phyloP scores from a whole-genome alignment of 35 echinoderm and acorn worm genomes.

The Ophioderma brevispina region DNA sequence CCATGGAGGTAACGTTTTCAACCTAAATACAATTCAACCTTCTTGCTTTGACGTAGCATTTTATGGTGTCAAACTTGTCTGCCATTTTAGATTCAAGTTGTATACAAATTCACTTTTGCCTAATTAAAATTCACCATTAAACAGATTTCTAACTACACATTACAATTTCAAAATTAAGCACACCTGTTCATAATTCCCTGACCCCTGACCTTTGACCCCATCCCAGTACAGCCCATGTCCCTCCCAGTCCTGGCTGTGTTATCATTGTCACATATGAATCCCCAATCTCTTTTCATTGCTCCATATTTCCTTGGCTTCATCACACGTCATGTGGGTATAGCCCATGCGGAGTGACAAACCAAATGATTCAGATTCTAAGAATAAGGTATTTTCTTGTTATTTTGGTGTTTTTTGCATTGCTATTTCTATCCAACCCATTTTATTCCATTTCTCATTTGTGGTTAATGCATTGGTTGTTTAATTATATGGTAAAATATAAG shows the following conservation, averaged over 20 bases:
- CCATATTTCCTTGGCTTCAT: neutral
- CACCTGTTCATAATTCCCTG: neutral
- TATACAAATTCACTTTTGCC: too few species aligned
- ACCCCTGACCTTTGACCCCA: neutral
- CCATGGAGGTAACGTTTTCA: too few species aligned
- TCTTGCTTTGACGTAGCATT: too few species aligned
- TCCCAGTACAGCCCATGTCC: neutral
- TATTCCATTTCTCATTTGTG: neutral
- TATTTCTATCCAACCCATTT: neutral
- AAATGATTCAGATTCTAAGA: neutral
- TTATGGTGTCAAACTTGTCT: too few species aligned
- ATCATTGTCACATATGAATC: neutral
- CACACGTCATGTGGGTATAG: neutral
- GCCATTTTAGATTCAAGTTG: too few species aligned
- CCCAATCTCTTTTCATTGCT: neutral
- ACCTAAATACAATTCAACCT: too few species aligned
- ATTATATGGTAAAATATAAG: too few species aligned
- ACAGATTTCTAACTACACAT: too few species aligned
- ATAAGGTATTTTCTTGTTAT: constrained; percentile 6
- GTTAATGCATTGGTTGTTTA: neutral
- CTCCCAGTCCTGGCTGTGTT: neutral
- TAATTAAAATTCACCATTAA: too few species aligned
- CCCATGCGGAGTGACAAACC: constrained; percentile 2
- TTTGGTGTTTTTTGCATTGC: constrained; percentile 1
- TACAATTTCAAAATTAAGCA: neutral